These are phyloP conservation scores for Entelurus aequoreus DNA, from an alignment of 2,113 vertebrate genomes.

Conservation along the genomic window DNA sequence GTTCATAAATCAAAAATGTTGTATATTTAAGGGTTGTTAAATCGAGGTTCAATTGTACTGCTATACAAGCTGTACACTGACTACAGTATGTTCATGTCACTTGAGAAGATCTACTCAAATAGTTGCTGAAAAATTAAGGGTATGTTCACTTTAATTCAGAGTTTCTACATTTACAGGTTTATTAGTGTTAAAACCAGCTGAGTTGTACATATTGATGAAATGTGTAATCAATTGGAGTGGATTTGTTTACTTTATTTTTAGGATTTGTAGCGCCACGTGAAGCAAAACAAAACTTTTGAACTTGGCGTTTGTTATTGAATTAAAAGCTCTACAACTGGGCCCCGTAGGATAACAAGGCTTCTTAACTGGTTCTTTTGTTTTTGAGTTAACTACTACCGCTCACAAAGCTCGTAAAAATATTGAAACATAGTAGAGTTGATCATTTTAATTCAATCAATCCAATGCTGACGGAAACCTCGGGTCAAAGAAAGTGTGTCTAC, in stretches of 20 bases:
- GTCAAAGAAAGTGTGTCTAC: conserved; percentile 13
- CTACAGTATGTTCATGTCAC: no score
- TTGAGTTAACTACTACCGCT: neutral
- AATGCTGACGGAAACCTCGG: conserved; percentile 11
- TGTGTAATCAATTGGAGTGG: neutral
- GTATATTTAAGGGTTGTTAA: no score
- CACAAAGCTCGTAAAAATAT: conserved; percentile 10
- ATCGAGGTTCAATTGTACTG: no score
- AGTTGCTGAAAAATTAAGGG: no score
- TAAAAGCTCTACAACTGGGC: conserved; percentile 8
- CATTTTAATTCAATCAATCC: conserved; percentile 33
- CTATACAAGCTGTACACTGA: no score
- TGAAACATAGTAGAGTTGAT: conserved; percentile 21
- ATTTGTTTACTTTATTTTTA: neutral
- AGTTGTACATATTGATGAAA: no score
- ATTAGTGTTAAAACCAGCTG: no score
- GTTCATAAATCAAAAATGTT: no score
- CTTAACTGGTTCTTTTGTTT: conserved; percentile 6
- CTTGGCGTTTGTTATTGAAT: neutral
- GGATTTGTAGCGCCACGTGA: neutral
- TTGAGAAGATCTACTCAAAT: no score
- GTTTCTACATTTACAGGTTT: no score
- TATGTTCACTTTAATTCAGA: no score
- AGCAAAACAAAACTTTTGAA: neutral
- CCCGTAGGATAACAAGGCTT: neutral